Percentiles rank a stretch among this genome's conserved stretches.
These are phyloP conservation scores for Porites australiensis DNA, from an alignment of 64 coral and sea anemone species.

Conservation along the genomic window DNA sequence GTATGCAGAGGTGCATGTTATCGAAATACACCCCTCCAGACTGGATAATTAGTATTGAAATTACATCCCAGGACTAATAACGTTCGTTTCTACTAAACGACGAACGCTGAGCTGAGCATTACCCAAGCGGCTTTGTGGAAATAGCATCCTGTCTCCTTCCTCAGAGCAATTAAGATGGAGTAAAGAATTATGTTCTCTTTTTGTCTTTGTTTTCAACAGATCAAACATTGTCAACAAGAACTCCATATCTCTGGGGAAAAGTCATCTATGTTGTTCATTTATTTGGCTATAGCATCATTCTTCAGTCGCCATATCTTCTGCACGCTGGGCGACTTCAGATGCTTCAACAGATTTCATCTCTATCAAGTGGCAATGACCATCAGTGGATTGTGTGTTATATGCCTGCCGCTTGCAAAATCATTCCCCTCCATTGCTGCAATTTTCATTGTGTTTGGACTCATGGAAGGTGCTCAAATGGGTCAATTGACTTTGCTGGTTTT, in stretches of 20 bases:
- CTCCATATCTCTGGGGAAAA: slow-evolving; percentile 8
- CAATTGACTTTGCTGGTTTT: slow-evolving; percentile 20
- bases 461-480: slow-evolving; percentile 38
- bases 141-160: too few relatives aligned
- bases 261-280: slow-evolving; percentile 17
- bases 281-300: slow-evolving; percentile 35
- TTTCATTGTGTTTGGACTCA: slow-evolving; percentile 24
- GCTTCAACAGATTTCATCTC: slow-evolving; percentile 33
- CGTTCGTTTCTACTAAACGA: too few relatives aligned
- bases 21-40: too few relatives aligned
- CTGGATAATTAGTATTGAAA: too few relatives aligned
- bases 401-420: slow-evolving; percentile 8
- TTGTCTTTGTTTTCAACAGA: neutral
- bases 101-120: too few relatives aligned
- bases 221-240: slow-evolving; percentile 40
- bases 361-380: slow-evolving; percentile 33
- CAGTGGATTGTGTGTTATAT: slow-evolving; percentile 23
- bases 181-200: neutral
- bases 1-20: too few relatives aligned
- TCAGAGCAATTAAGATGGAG: too few relatives aligned
- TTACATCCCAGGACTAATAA: too few relatives aligned
- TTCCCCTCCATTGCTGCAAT: neutral
- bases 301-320: slow-evolving; percentile 49
- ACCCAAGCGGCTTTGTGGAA: too few relatives aligned
- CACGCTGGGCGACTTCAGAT: slow-evolving; percentile 40